phyloP scores from a whole-genome alignment of 1,140 invertebrate genomes.

The Brachionus sp. region DNA sequence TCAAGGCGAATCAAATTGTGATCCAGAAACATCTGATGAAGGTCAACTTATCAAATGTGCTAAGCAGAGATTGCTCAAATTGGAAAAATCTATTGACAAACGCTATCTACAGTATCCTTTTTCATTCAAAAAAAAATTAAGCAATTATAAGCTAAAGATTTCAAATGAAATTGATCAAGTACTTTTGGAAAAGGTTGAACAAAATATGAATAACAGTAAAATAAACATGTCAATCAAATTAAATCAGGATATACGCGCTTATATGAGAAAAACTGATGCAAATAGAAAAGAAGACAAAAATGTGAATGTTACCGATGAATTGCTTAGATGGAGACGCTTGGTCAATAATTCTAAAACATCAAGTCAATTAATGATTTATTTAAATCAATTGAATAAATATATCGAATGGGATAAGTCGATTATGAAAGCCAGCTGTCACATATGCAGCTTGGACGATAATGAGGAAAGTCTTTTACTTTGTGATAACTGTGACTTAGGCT shows the following conservation, averaged over 20 bases:
- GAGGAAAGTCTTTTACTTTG: slow-evolving; percentile 89
- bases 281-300: background rate
- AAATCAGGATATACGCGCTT: background rate
- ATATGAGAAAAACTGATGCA: background rate
- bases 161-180: background rate
- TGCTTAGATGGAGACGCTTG: slow-evolving; percentile 82
- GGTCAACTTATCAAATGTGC: slow-evolving; percentile 65
- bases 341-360: slow-evolving; percentile 75
- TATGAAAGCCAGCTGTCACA: slow-evolving; percentile 97
- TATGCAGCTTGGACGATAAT: slow-evolving; percentile 89
- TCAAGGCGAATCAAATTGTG: background rate
- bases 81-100: slow-evolving; percentile 84
- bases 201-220: background rate
- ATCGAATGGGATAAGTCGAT: slow-evolving; percentile 98
- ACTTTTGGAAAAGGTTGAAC: background rate
- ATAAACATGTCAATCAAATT: slow-evolving; percentile 11
- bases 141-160: background rate
- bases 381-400: slow-evolving; percentile 80
- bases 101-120: slow-evolving; percentile 88
- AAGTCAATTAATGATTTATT: slow-evolving; percentile 81
- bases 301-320: slow-evolving; percentile 51
- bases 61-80: slow-evolving; percentile 71
- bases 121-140: slow-evolving; percentile 16
- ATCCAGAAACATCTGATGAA: slow-evolving; percentile 57
- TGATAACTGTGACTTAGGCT: slow-evolving; percentile 94